Evolutionary conservation across 1,140 invertebrate genomes (phyloP).

Genomic region (Augochlora pura): DNA sequence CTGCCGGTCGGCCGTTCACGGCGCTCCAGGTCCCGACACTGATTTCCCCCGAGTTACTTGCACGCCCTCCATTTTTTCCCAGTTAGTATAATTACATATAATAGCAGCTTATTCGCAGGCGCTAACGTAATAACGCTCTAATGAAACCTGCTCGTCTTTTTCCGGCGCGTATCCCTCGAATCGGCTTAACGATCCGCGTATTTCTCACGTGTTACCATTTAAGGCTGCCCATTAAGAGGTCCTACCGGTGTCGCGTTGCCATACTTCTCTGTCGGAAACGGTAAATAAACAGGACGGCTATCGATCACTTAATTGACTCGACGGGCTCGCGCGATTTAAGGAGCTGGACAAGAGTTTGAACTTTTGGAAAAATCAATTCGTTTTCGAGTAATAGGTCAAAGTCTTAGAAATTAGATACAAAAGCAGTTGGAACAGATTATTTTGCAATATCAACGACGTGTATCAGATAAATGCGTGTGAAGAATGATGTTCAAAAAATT

Average conservation of each 20-base stretch:
- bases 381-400: too few relatives aligned
- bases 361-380: too few relatives aligned
- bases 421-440: too few relatives aligned
- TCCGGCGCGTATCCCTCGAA: slow-evolving; percentile 33
- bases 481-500: too few relatives aligned
- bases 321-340: neutral
- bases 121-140: slow-evolving; percentile 64
- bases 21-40: slow-evolving; percentile 16
- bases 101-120: slow-evolving; percentile 59
- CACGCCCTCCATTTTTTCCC: slow-evolving; percentile 35
- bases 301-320: neutral
- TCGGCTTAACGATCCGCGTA: slow-evolving; percentile 44
- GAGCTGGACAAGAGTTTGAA: too few relatives aligned
- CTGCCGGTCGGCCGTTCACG: slow-evolving; percentile 22
- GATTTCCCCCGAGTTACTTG: slow-evolving; percentile 8
- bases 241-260: neutral
- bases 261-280: neutral
- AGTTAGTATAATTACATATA: slow-evolving; percentile 57
- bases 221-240: slow-evolving; percentile 5
- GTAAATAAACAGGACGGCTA: neutral
- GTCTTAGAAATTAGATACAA: too few relatives aligned
- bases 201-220: slow-evolving; percentile 56
- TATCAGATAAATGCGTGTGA: too few relatives aligned
- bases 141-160: slow-evolving; percentile 49
- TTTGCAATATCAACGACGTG: too few relatives aligned